Evolutionary conservation across 2,888 invertebrate species (phyloP).

Genomic region (Eristalis arbustorum): DNA sequence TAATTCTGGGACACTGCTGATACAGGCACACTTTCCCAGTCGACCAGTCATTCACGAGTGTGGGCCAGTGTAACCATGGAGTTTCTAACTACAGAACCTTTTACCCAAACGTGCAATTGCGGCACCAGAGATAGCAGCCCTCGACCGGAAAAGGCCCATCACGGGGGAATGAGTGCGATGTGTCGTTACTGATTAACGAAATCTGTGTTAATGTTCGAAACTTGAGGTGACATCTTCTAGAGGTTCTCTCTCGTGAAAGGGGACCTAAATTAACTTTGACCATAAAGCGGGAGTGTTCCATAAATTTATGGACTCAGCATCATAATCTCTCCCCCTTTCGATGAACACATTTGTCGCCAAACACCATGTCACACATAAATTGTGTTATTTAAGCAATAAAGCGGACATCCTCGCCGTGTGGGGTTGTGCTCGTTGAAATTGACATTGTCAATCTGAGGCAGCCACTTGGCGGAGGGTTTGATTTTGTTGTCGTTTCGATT

Average conservation of each 20-base stretch:
- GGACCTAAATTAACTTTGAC: not conserved
- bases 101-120: not conserved
- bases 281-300: not conserved
- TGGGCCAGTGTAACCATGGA: not conserved
- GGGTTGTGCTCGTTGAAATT: not conserved
- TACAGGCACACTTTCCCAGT: not conserved
- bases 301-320: not conserved
- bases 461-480: not conserved
- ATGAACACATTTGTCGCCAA: not conserved
- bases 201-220: not conserved
- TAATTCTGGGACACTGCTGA: conserved; percentile 37
- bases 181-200: not conserved
- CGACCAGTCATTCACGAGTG: not conserved
- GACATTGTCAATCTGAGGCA: not conserved
- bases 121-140: not conserved
- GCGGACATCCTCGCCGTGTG: not conserved
- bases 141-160: not conserved
- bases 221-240: not conserved
- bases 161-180: not conserved
- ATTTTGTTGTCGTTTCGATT: conserved; percentile 10
- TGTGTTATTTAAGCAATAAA: not conserved
- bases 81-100: not conserved
- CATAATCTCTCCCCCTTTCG: not conserved
- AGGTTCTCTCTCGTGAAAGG: not conserved
- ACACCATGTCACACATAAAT: not conserved